Base-by-base conservation (phyloP, 2,113 vertebrate genomes). In the Pyxicephalus adspersus region DNA sequence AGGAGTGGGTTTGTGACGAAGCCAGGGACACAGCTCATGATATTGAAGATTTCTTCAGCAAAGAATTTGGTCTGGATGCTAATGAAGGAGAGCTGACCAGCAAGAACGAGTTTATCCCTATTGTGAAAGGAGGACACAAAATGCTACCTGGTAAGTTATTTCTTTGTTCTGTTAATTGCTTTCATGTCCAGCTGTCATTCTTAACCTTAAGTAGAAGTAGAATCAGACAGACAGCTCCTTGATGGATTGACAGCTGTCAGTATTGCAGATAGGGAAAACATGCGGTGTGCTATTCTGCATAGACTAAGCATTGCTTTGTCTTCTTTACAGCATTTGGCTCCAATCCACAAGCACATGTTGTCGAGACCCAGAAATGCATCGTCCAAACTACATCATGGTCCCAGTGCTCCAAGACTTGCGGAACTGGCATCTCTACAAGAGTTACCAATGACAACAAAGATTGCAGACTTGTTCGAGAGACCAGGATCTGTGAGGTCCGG, bases 371-470 rank as follows among this genome's bases (percentile, higher is more conserved):
- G 82, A 99, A 97, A 87, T 99, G 98, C 89, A 94, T 98, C 0
- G 90, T 97, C 83, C 97, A 99, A 90, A 99, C 97, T 77, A 99
- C 97, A 5, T 93, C 95, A 17, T 99, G 98, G 98, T 99, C 97
- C 55, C 95, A 95, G 85, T 99, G 98, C 90, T 99, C 98, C 55
- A 98, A 96, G 94, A 97, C 93, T 0, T 99, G 98, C 63, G 97
- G 98, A 71, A 98, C 94, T 6, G 98, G 98, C 73, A 95, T 98
- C 90, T 98, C 98, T 85, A 97, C 95, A 8, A 93, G 98, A 81
- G 95, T 99, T 84, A 99, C 97, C 92, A 99, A 97, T 0, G 93
- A 98, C 91, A 99, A 99, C 85, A 88, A 86, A 0, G 94, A 97
- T 77, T 99, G 97, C 91, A 96, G 94, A 85, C 92, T 99, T 88